Conservation (phyloP, 2,888 invertebrate species). For the Encarsia formosa region DNA sequence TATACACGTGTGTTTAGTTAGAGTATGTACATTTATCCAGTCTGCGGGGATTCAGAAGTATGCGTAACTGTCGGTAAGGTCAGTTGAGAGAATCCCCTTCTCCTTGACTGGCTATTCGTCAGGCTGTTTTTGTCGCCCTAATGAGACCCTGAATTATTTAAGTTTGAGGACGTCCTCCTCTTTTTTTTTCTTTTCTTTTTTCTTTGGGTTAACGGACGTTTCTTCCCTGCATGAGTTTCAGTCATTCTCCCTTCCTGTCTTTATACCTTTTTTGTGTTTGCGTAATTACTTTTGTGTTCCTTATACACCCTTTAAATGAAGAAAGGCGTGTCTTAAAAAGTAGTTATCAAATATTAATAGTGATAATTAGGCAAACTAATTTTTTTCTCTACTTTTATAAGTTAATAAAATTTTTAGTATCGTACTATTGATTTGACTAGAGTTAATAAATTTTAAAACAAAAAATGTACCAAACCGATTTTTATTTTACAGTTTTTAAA, state of each 20-base stretch:
- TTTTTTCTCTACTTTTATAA: too few species aligned
- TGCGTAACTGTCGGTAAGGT: conserved; percentile 27
- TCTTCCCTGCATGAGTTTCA: background rate
- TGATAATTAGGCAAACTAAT: too few species aligned
- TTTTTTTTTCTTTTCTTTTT: background rate
- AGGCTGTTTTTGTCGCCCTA: conserved; percentile 53
- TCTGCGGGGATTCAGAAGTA: conserved; percentile 10
- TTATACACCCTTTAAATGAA: too few species aligned
- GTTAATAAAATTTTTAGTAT: too few species aligned
- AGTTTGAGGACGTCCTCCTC: conserved; percentile 33
- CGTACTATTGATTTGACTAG: too few species aligned
- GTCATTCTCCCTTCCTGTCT: background rate
- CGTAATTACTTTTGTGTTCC: too few species aligned
- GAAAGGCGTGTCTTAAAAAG: too few species aligned
- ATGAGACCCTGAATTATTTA: conserved; percentile 52
- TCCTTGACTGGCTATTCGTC: conserved; percentile 50
- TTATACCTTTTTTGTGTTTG: background rate
- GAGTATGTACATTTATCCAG: too few species aligned
- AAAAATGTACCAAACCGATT: too few species aligned
- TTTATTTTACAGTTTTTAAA: too few species aligned
- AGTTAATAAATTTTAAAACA: too few species aligned
- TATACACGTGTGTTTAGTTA: background rate
- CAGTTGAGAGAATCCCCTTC: conserved; percentile 27
- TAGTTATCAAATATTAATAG: too few species aligned
- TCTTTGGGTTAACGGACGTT: background rate